phyloP scores from a whole-genome alignment of 2,113 vertebrate genomes.

The western clawed frog (Xenopus tropicalis) region DNA sequence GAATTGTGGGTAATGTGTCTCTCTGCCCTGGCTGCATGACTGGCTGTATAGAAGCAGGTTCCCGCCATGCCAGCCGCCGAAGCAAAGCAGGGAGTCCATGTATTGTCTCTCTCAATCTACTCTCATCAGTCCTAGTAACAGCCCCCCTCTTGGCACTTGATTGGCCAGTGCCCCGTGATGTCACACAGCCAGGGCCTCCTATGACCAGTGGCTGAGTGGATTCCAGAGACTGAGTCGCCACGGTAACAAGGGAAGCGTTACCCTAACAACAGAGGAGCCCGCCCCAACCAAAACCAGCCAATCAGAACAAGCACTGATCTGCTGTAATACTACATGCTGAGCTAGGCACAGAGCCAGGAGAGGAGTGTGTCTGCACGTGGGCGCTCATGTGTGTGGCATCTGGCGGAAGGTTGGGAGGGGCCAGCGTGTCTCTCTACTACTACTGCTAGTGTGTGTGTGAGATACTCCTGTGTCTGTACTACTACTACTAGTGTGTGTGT shows the following conservation, averaged over 20 bases:
- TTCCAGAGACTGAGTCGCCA: conserved; percentile 31
- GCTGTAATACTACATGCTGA: background rate
- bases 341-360: background rate
- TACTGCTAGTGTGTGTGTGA: too few relatives aligned
- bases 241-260: conserved; percentile 38
- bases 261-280: conserved; percentile 8
- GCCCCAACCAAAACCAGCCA: conserved; percentile 2
- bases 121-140: background rate
- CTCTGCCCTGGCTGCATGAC: too few relatives aligned
- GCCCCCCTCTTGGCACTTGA: background rate
- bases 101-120: background rate
- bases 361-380: background rate
- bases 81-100: too few relatives aligned
- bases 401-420: background rate
- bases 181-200: background rate
- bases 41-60: background rate
- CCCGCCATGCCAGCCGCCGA: too few relatives aligned
- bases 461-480: too few relatives aligned
- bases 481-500: too few relatives aligned
- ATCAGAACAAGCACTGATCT: conserved; percentile 1
- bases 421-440: too few relatives aligned
- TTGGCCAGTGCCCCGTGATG: conserved; percentile 11
- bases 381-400: background rate
- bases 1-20: too few relatives aligned
- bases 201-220: conserved; percentile 1